These are phyloP conservation scores for Sorex fumeus DNA, from an alignment of 2,113 vertebrate species.

Conservation along the genomic window DNA sequence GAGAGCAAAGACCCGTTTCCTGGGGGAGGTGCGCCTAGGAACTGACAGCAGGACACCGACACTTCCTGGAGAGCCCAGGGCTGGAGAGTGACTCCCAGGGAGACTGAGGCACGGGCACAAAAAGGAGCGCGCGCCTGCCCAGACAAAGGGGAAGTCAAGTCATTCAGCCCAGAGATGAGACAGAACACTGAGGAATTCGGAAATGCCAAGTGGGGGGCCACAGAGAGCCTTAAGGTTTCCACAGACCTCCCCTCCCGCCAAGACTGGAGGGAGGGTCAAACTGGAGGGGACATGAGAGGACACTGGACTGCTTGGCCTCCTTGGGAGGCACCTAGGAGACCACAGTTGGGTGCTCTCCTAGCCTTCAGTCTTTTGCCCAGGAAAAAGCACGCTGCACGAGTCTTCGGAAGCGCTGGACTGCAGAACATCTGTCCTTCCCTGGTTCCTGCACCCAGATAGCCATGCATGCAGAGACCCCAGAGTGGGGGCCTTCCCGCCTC, in stretches of 20 bases:
- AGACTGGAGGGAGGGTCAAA: too few species aligned
- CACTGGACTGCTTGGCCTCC: background rate
- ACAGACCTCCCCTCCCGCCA: background rate
- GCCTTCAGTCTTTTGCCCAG: background rate
- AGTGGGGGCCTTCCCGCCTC: background rate
- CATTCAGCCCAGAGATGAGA: background rate
- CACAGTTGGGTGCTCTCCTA: background rate
- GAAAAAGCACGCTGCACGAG: background rate
- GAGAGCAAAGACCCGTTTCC: background rate
- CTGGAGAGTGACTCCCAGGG: background rate
- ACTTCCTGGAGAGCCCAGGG: background rate
- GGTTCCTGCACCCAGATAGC: background rate
- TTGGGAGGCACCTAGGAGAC: background rate
- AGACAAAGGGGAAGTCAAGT: constrained; percentile 55
- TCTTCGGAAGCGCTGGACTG: background rate
- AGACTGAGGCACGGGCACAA: constrained; percentile 26
- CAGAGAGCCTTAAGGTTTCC: background rate
- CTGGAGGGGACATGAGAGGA: too few species aligned
- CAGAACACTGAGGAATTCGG: constrained; percentile 37
- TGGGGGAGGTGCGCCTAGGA: background rate
- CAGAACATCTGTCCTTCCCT: rapidly evolving
- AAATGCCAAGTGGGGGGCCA: background rate
- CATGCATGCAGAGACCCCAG: background rate
- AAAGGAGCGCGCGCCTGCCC: background rate
- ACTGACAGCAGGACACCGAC: background rate